Percentiles rank a stretch among this genome's conserved stretches.
phyloP scores from a whole-genome alignment of 2,888 invertebrate species.

The Nomada lathburiana region DNA sequence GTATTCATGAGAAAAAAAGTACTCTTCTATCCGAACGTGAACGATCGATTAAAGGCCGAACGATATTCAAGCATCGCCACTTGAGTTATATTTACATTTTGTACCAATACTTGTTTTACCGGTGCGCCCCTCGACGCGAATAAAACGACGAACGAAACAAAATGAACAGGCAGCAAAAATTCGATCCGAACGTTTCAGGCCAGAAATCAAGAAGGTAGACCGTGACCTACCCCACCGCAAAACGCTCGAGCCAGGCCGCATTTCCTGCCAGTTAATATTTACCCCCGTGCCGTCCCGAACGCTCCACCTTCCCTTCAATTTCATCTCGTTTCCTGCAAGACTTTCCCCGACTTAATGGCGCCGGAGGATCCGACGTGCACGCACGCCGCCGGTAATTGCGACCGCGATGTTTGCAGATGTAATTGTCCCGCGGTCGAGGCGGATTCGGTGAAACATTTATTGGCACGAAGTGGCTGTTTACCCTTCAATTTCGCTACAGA shows the following conservation, averaged over 20 bases:
- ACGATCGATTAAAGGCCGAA: not conserved
- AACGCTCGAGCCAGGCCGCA: not conserved
- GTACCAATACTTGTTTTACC: no score
- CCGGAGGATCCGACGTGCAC: slow-evolving; percentile 27
- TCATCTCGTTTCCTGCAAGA: slow-evolving; percentile 16
- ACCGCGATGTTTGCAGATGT: slow-evolving; percentile 62
- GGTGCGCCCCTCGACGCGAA: no score
- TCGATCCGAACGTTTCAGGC: not conserved
- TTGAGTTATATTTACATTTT: no score
- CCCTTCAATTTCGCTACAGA: slow-evolving; percentile 4
- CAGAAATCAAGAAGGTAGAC: not conserved
- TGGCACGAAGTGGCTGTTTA: slow-evolving; percentile 29
- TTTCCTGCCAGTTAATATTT: slow-evolving; percentile 15
- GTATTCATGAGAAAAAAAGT: not conserved
- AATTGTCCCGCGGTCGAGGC: slow-evolving; percentile 69
- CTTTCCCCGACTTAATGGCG: slow-evolving; percentile 17
- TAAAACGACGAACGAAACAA: no score
- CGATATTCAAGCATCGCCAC: not conserved
- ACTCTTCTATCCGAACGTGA: not conserved
- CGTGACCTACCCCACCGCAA: slow-evolving; percentile 16
- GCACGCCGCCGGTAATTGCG: slow-evolving; percentile 63
- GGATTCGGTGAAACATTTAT: slow-evolving; percentile 29
- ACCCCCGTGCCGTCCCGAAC: not conserved
- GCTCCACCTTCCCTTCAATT: slow-evolving; percentile 29
- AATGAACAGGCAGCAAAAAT: not conserved